These are phyloP conservation scores for Leptestheria dahalacensis DNA, from an alignment of 1,140 invertebrate species.

Conservation along the genomic window DNA sequence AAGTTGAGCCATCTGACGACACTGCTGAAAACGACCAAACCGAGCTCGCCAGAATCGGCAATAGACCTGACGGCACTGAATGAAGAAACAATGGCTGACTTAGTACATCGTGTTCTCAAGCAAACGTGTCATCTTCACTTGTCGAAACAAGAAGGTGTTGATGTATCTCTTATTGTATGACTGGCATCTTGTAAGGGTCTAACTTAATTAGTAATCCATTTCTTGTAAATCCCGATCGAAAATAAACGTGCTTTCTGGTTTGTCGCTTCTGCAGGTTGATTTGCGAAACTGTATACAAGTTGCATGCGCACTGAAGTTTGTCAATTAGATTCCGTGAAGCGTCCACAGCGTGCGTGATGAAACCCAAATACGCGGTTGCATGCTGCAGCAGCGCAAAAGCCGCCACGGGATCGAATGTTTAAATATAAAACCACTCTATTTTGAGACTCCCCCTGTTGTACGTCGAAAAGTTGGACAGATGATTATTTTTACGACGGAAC, in stretches of 20 bases:
- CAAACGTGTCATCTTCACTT: not conserved
- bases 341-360: not conserved
- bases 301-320: too few relatives aligned
- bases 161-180: not conserved
- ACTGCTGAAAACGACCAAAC: not conserved
- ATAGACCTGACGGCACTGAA: not conserved
- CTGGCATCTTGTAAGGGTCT: not conserved
- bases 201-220: not conserved
- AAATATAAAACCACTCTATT: not conserved
- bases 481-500: too few relatives aligned
- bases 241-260: not conserved
- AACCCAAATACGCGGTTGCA: not conserved
- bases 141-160: not conserved
- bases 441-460: too few relatives aligned
- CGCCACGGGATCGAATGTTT: not conserved
- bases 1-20: not conserved
- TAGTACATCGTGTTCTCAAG: not conserved
- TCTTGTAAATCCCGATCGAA: not conserved
- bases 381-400: not conserved
- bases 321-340: not conserved
- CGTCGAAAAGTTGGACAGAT: too few relatives aligned
- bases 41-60: not conserved
- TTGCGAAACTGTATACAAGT: too few relatives aligned
- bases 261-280: too few relatives aligned
- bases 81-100: not conserved